Evolutionary conservation across 2,888 invertebrate species (phyloP), one percentile per base, ranked within the genome.

Genomic region (Leptinotarsa tumamoca): DNA sequence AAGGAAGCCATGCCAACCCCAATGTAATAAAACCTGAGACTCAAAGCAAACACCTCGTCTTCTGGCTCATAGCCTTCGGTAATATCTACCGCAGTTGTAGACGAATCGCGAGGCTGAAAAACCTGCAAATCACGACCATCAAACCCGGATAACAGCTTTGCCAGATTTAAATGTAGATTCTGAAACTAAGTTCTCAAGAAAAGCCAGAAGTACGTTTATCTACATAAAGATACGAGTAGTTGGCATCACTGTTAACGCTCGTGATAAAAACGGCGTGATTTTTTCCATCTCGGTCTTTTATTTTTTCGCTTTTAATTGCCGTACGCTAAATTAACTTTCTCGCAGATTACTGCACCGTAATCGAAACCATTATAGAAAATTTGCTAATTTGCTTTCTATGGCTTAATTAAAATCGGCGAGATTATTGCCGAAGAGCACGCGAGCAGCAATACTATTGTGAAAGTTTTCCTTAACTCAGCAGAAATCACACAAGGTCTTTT

Each of bases 331-430:
- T 69, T 69, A 58, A 69, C 56, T 69, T 69, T 58, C 15, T 56
- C 69, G 18, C 58, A 58, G 58, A 69, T 69, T 69, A 63, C 63
- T 27, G 21, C 69, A 58, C 52, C 51, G 72, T 67, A 72, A 75
- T 72, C 72, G 67, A 76, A 76, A 68, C 76, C 56, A 71, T 73
- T 56, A 73, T 67, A 71, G 68, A 58, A 68, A 63, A 63, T 27
- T 68, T 49, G 68, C n/a, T 21, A 68, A 71, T 76, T 73, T 71
- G 68, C 73, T 76, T 76, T 76, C 76, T 72, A 61, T 27, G 52
- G 71, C 49, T 68, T 70, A 73, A 76, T 76, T 76, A 73, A 73
- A 76, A 73, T 54, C 71, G 67, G 15, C 14, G 4, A 17, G 63
- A 15, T 63, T 17, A 63, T 63, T 27, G 63, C 63, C 27, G 4